Evolutionary conservation across 2,797 vertebrate genomes (phyloP), one percentile per base, ranked within the genome.

Genomic region (Pogoniulus pusillus): DNA sequence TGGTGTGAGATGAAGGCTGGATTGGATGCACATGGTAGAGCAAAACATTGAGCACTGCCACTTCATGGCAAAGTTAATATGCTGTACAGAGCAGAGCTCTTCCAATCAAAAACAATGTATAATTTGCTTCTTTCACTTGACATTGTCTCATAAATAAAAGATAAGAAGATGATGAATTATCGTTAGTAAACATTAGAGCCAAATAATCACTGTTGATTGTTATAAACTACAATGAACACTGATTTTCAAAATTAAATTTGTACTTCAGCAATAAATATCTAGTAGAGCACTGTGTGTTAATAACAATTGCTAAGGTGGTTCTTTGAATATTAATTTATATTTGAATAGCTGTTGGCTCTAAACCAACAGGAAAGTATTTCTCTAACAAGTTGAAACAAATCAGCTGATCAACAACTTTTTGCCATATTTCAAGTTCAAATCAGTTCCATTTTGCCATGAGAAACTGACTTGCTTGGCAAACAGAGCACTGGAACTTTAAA

Each of bases 141-240:
- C 65, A 93, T 78, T 81, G 55, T 86, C 76, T 97, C 79, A 95
- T 96, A 97, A 97, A 96, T 96, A 96, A 97, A 97, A 97, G 77
- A 96, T 96, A 92, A 94, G 64, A 84, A 4, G 68, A 64, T 89
- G 92, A 96, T 95, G 79, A 95, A 94, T 95, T 95, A 84, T 37
- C 91, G 62, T 95, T 96, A 96, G 64, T 91, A 95, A 97, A 94
- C 81, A 95, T 23, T 68, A 94, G 43, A 93, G 43, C 41, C 77
- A 96, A 96, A 96, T 96, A 94, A 94, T 95, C 89, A 81, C 70
- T 4, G 7, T 49, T 95, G 88, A 95, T 96, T 94, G 64, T 64
- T 97, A 95, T 91, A 94, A 95, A 91, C 59, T 87, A 26, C 62
- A 88, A 71, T 63, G 72, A 92, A 95, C 95, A 90, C 19, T 60